Evolutionary conservation across 2,888 invertebrate species (phyloP).

Genomic region (Drosophila putrida): DNA sequence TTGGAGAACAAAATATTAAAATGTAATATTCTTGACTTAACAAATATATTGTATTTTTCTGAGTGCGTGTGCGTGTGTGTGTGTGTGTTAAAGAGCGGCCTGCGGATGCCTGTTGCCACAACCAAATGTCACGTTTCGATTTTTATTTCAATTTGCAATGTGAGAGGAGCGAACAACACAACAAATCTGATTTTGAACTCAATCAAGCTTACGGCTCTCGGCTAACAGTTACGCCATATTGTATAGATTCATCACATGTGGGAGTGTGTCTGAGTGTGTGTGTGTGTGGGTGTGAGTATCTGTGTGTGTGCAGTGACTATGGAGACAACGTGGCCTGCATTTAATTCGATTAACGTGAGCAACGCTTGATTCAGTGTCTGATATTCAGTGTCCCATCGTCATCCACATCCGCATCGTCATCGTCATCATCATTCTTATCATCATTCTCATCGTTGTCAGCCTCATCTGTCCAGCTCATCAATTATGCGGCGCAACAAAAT

Average conservation of each 20-base stretch:
- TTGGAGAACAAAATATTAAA: too few species aligned
- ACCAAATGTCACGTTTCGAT: slow-evolving; percentile 61
- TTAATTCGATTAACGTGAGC: slow-evolving; percentile 59
- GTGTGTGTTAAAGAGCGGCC: slow-evolving; percentile 17
- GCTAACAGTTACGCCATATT: slow-evolving; percentile 59
- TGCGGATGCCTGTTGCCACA: slow-evolving; percentile 53
- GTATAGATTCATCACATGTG: slow-evolving; percentile 21
- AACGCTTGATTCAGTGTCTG: slow-evolving; percentile 14
- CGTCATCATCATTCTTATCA: not conserved
- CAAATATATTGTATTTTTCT: too few species aligned
- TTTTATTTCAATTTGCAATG: slow-evolving; percentile 68
- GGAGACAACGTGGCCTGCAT: slow-evolving; percentile 57
- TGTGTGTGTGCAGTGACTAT: slow-evolving; percentile 30
- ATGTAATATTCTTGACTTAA: too few species aligned
- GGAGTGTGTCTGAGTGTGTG: slow-evolving; percentile 1
- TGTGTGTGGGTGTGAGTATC: slow-evolving; percentile 1
- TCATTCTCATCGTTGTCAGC: not conserved
- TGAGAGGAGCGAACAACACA: slow-evolving; percentile 52
- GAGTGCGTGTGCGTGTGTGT: slow-evolving; percentile 9
- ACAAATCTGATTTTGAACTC: slow-evolving; percentile 68
- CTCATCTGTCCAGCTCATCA: slow-evolving; percentile 47
- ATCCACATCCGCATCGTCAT: not conserved
- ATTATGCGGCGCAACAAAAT: slow-evolving; percentile 52
- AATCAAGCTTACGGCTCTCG: slow-evolving; percentile 53
- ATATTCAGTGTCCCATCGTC: not conserved